Evolutionary conservation across 2,113 vertebrate genomes (phyloP).

Genomic region (Hippocampus abdominalis): DNA sequence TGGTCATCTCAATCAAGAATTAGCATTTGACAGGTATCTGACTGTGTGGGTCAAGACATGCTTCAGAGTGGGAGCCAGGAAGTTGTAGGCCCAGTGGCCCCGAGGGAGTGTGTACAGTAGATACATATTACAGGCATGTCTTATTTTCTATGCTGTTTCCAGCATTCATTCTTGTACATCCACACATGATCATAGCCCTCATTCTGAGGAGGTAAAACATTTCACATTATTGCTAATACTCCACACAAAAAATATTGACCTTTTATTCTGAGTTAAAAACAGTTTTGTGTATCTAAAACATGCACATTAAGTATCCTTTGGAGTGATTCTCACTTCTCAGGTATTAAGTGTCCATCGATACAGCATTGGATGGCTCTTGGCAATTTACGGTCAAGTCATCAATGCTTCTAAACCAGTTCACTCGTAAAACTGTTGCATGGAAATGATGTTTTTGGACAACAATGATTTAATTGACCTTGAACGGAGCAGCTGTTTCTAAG

Average conservation of each 20-base stretch:
- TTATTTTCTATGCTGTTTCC: slow-evolving; percentile 3
- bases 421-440: slow-evolving; percentile 14
- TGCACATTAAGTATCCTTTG: slow-evolving; percentile 3
- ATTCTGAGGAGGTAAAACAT: slow-evolving; percentile 34
- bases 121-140: slow-evolving; percentile 23
- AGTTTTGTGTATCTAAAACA: slow-evolving; percentile 32
- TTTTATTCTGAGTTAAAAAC: slow-evolving; percentile 28
- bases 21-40: not conserved
- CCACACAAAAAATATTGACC: slow-evolving; percentile 29
- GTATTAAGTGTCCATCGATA: slow-evolving; percentile 24
- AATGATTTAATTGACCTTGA: not conserved
- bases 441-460: slow-evolving; percentile 41
- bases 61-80: slow-evolving; percentile 7
- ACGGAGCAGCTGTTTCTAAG: slow-evolving; percentile 34
- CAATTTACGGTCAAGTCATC: slow-evolving; percentile 19
- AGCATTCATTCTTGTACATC: slow-evolving; percentile 31
- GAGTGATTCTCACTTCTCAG: not conserved
- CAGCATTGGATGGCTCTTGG: slow-evolving; percentile 26
- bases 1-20: not conserved
- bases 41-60: slow-evolving; percentile 16
- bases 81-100: not conserved
- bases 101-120: slow-evolving; percentile 4
- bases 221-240: slow-evolving; percentile 51
- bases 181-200: slow-evolving; percentile 22
- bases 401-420: not conserved